These are phyloP conservation scores for Drosophila ohnishii DNA, from an alignment of 1,140 invertebrate species.

Conservation along the genomic window DNA sequence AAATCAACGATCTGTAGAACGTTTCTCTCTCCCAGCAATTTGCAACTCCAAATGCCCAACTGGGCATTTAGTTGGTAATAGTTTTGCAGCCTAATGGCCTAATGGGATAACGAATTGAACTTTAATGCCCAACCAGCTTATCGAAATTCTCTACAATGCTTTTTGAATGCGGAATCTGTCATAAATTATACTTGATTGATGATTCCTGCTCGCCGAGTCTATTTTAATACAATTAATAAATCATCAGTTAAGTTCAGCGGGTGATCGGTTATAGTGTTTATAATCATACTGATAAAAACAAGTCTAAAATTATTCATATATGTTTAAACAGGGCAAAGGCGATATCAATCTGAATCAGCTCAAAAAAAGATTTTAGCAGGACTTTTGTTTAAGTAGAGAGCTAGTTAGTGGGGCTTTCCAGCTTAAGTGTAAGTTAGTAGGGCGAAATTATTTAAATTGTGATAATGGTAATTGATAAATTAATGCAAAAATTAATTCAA, in stretches of 20 bases:
- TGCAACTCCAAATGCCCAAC: slow-evolving; percentile 50
- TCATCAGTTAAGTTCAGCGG: slow-evolving; percentile 16
- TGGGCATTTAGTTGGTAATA: slow-evolving; percentile 62
- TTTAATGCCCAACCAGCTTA: slow-evolving; percentile 30
- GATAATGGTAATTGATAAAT: background rate
- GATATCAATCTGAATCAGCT: slow-evolving; percentile 24
- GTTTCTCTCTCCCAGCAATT: slow-evolving; percentile 45
- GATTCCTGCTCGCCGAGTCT: slow-evolving; percentile 18
- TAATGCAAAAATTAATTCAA: background rate
- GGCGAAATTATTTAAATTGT: slow-evolving; percentile 3
- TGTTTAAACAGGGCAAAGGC: background rate
- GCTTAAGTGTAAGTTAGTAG: background rate
- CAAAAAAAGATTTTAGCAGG: background rate
- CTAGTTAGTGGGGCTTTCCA: background rate
- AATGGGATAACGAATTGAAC: slow-evolving; percentile 49
- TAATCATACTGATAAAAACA: slow-evolving; percentile 1
- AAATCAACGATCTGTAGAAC: slow-evolving; percentile 7
- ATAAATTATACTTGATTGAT: slow-evolving; percentile 46
- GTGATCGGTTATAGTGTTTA: slow-evolving; percentile 8
- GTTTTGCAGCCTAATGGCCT: slow-evolving; percentile 55
- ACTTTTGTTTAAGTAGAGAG: background rate
- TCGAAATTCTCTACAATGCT: slow-evolving; percentile 22
- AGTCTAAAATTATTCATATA: slow-evolving; percentile 11
- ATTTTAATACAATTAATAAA: slow-evolving; percentile 45
- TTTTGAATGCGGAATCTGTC: slow-evolving; percentile 14